A percentile compares a stretch with the other conserved stretches of the same genome.
Evolutionary conservation across 64 coral and sea anemone species (phyloP).

Genomic region (Orbicella faveolata): DNA sequence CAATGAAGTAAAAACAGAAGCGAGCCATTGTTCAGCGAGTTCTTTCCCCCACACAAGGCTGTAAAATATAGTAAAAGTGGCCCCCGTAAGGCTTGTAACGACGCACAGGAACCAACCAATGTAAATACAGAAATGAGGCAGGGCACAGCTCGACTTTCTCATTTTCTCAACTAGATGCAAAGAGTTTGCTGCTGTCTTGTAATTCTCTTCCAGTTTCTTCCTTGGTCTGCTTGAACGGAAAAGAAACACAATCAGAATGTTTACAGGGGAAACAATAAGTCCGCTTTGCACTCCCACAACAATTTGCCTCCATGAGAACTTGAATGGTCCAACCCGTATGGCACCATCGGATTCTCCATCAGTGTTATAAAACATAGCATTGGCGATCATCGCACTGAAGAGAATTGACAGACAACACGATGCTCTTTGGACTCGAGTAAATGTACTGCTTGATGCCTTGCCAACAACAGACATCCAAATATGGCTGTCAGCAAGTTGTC

Average conservation of each 20-base stretch:
- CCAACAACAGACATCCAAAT: conserved; percentile 43
- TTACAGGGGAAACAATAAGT: conserved; percentile 25
- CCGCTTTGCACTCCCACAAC: conserved; percentile 43
- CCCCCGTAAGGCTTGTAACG: background rate
- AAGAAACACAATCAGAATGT: conserved; percentile 25
- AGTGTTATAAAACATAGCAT: conserved; percentile 54
- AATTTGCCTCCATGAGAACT: conserved; percentile 30
- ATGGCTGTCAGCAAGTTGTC: conserved; percentile 13
- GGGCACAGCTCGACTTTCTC: background rate
- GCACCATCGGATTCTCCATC: background rate
- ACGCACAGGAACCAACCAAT: conserved; percentile 27
- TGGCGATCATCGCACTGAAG: conserved; percentile 46
- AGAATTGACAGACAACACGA: conserved; percentile 46
- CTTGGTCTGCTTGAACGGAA: conserved; percentile 14
- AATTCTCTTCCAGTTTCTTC: background rate
- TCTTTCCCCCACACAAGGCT: conserved; percentile 36
- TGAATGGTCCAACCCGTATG: conserved; percentile 39
- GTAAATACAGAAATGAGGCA: conserved; percentile 10
- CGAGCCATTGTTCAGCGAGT: conserved; percentile 34
- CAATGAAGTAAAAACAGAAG: conserved; percentile 33
- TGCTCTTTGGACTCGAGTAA: conserved; percentile 54
- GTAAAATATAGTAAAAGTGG: conserved; percentile 38
- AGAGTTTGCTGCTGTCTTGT: background rate
- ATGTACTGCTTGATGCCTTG: conserved; percentile 34
- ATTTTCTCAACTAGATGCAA: background rate